phyloP scores from a whole-genome alignment of 2,113 vertebrate genomes.

The Tor tambroides region DNA sequence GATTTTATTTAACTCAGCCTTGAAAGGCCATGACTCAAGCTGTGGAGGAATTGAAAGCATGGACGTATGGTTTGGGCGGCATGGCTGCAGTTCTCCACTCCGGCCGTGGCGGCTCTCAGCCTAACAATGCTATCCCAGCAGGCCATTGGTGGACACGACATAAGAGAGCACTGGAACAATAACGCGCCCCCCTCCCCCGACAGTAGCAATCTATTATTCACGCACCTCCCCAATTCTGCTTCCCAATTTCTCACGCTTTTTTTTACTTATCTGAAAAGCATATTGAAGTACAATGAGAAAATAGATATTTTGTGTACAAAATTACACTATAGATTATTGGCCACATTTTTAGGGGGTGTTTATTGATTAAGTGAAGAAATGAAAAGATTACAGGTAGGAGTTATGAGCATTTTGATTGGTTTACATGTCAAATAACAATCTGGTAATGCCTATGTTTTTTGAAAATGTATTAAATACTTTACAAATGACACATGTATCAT shows the following conservation, averaged over 20 bases:
- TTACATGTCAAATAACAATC: too few species aligned
- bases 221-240: not conserved
- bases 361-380: too few species aligned
- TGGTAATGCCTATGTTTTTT: too few species aligned
- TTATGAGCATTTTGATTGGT: too few species aligned
- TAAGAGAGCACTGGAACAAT: constrained; percentile 18
- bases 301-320: too few species aligned
- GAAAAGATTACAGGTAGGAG: too few species aligned
- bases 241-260: constrained; percentile 38
- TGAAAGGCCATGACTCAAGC: constrained; percentile 67
- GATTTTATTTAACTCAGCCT: constrained; percentile 51
- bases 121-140: constrained; percentile 29
- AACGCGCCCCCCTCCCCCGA: not conserved
- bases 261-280: not conserved
- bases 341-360: too few species aligned
- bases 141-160: constrained; percentile 18
- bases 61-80: constrained; percentile 34
- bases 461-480: too few species aligned
- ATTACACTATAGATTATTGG: too few species aligned
- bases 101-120: constrained; percentile 2
- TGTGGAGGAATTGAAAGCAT: constrained; percentile 49
- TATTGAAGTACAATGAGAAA: too few species aligned
- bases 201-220: constrained; percentile 35
- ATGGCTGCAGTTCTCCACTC: constrained; percentile 1
- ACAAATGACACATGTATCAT: too few species aligned